phyloP scores from a whole-genome alignment of 2,113 vertebrate species.

The Otis tarda region DNA sequence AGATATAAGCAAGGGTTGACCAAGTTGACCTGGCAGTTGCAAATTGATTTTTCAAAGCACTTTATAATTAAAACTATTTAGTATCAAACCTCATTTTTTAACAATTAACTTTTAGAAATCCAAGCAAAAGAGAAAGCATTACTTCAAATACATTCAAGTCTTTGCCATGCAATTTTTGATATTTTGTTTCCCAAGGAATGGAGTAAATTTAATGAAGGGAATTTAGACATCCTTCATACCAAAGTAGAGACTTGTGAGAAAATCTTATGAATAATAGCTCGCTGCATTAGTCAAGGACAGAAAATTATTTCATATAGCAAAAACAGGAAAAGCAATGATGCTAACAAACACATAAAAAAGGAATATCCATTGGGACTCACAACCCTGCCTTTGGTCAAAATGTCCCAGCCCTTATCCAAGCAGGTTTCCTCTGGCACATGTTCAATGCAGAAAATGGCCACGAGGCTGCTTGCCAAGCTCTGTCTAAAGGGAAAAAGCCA shows the following conservation, averaged over 20 bases:
- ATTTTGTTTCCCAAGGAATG: background rate
- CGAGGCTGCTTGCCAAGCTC: slow-evolving; percentile 13
- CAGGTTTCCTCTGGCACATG: background rate
- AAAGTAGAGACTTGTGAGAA: background rate
- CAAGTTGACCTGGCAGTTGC: background rate
- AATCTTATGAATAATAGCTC: background rate
- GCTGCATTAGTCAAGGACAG: background rate
- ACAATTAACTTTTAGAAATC: background rate
- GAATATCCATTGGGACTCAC: background rate
- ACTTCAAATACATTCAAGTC: background rate
- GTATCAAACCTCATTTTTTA: background rate
- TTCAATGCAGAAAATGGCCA: slow-evolving; percentile 23
- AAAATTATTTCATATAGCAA: background rate
- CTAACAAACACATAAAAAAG: background rate
- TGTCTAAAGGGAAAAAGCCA: background rate
- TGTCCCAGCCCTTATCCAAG: background rate
- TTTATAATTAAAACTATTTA: background rate
- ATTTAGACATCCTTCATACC: background rate
- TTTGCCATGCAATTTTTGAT: background rate
- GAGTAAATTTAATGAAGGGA: background rate
- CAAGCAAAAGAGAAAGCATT: background rate
- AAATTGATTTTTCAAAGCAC: background rate
- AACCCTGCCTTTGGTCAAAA: background rate
- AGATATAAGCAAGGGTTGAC: background rate
- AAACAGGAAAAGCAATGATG: background rate